These are phyloP conservation scores for Typhlichthys eigenmanni DNA, from an alignment of 2,797 vertebrate genomes.

Conservation along the genomic window DNA sequence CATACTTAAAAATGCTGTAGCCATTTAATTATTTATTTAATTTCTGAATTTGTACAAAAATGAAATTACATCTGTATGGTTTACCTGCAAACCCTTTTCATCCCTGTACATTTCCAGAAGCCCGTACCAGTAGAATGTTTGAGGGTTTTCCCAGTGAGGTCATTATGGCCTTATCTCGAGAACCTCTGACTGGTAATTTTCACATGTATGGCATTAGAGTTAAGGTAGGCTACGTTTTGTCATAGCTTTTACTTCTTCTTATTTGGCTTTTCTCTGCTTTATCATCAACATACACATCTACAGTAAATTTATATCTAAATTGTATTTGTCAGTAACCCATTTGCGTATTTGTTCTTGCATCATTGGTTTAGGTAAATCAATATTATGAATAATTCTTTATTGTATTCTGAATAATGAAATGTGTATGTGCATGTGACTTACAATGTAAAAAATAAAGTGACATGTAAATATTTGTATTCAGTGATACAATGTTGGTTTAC, in stretches of 20 bases:
- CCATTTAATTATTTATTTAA: not conserved
- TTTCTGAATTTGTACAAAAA: not conserved
- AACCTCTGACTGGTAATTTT: constrained; percentile 82
- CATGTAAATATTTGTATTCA: too few species aligned
- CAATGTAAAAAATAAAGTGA: not conserved
- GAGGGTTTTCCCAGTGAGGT: constrained; percentile 64
- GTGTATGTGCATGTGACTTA: not conserved
- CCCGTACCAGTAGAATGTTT: constrained; percentile 74
- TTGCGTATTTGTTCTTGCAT: too few species aligned
- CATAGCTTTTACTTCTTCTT: constrained; percentile 17
- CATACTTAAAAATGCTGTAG: not conserved
- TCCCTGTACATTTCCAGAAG: constrained; percentile 58
- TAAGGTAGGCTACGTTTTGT: constrained; percentile 56
- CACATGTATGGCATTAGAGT: constrained; percentile 76
- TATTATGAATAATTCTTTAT: too few species aligned
- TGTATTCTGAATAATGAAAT: too few species aligned
- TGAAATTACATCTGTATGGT: not conserved
- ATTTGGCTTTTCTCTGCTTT: constrained; percentile 8
- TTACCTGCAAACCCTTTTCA: not conserved
- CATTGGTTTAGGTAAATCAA: too few species aligned
- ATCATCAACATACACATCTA: not conserved
- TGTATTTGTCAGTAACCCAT: too few species aligned
- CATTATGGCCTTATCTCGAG: constrained; percentile 66
- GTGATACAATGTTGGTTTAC: too few species aligned
- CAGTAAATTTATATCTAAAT: too few species aligned